Percentiles rank a stretch among this genome's conserved stretches.
Conservation (phyloP, 2,113 vertebrate species). For the Lanius collurio region DNA sequence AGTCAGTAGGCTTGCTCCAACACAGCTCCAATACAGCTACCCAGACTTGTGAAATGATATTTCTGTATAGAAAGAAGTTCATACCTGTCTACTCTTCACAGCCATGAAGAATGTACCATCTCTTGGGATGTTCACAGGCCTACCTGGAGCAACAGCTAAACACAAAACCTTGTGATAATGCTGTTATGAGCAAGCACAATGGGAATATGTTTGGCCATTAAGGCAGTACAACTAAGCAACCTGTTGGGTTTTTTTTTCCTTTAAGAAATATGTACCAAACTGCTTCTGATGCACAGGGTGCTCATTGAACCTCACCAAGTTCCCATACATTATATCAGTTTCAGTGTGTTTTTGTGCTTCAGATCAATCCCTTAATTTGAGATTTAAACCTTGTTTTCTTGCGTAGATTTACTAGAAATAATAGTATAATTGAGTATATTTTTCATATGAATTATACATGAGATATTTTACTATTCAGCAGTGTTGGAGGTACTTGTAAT, state of each 20-base stretch:
- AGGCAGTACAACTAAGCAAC: not conserved
- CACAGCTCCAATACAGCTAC: not conserved
- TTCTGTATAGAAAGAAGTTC: not conserved
- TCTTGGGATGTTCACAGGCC: not conserved
- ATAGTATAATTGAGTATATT: not conserved
- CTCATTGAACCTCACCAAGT: not conserved
- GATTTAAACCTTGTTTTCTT: not conserved
- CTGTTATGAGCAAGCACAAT: not conserved
- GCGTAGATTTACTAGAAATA: not conserved
- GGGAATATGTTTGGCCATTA: not conserved
- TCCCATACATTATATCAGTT: not conserved
- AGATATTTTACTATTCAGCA: not conserved
- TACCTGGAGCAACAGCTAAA: not conserved
- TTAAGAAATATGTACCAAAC: not conserved
- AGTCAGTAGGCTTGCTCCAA: not conserved
- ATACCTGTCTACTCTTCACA: not conserved
- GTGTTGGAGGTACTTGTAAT: constrained; percentile 2
- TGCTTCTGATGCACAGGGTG: not conserved
- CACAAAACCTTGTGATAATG: not conserved
- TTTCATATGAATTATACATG: constrained; percentile 1
- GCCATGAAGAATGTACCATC: not conserved
- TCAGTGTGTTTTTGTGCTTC: not conserved
- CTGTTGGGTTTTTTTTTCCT: not conserved
- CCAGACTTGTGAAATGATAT: not conserved
- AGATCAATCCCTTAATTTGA: not conserved